phyloP scores from a whole-genome alignment of 2,888 invertebrate genomes.

The Drosophila trichaetosa region DNA sequence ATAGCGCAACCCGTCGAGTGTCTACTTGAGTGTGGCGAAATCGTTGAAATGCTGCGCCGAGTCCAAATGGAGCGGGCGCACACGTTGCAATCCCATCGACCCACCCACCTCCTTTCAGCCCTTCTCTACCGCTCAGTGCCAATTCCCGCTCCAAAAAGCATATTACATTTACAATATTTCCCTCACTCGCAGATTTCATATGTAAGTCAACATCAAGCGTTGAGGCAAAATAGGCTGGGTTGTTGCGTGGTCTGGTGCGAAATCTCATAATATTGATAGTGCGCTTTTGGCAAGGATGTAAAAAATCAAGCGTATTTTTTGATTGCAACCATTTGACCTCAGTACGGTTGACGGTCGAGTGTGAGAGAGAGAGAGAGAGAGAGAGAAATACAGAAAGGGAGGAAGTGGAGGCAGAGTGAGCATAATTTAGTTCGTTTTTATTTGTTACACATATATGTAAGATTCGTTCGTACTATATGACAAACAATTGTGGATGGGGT shows the following conservation, averaged over 20 bases:
- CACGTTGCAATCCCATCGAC: conserved; percentile 26
- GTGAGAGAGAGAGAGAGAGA: neutral
- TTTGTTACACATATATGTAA: conserved; percentile 10
- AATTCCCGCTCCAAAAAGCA: conserved; percentile 51
- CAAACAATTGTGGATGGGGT: conserved; percentile 38
- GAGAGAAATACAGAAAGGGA: neutral
- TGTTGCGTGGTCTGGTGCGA: conserved; percentile 28
- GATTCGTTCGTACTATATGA: conserved; percentile 23
- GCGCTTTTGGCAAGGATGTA: conserved; percentile 49
- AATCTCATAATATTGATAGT: conserved; percentile 79
- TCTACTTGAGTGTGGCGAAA: conserved; percentile 64
- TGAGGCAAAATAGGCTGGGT: neutral
- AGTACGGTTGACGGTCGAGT: conserved; percentile 6
- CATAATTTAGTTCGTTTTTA: conserved; percentile 52
- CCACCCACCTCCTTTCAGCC: neutral
- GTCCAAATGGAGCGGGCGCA: conserved; percentile 30
- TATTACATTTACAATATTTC: conserved; percentile 79
- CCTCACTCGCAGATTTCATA: conserved; percentile 42
- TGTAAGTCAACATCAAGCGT: conserved; percentile 29
- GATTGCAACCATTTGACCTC: conserved; percentile 64
- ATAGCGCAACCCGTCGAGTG: conserved; percentile 50
- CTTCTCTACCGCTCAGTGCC: neutral
- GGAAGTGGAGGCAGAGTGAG: neutral
- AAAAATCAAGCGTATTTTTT: conserved; percentile 66
- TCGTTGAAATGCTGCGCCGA: conserved; percentile 57